A percentile compares a stretch with the other conserved stretches of the same genome.
Evolutionary conservation across 2,113 vertebrate species (phyloP).

Genomic region (Apodemus speciosus): DNA sequence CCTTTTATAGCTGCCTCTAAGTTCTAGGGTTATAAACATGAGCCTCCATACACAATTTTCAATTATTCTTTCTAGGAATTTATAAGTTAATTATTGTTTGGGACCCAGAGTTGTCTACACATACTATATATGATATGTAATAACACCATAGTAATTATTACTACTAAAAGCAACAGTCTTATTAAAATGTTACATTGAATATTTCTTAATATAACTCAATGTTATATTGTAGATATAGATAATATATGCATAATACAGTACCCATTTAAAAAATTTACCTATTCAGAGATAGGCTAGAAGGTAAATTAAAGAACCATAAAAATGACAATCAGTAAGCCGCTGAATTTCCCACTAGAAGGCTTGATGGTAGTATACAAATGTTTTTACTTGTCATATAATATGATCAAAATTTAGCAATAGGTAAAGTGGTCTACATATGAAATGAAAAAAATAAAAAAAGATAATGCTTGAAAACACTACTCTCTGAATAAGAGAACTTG

Average conservation of each 20-base stretch:
- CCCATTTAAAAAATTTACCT: background rate
- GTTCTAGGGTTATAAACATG: background rate
- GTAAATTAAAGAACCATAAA: background rate
- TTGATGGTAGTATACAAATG: background rate
- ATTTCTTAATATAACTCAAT: background rate
- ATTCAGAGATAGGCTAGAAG: background rate
- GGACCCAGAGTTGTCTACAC: background rate
- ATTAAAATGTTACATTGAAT: background rate
- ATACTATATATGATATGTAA: background rate
- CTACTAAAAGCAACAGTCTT: background rate
- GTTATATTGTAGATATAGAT: background rate
- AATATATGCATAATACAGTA: too few relatives aligned
- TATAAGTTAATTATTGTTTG: slow-evolving; percentile 29
- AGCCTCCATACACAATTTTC: background rate
- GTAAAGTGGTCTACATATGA: background rate
- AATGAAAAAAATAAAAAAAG: background rate
- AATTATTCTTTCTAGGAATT: background rate
- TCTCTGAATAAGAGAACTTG: background rate
- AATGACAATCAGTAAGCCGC: background rate
- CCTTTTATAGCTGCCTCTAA: background rate
- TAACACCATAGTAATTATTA: background rate
- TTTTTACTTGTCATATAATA: background rate
- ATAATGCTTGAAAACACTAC: background rate
- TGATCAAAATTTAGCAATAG: background rate
- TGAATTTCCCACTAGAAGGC: background rate